phyloP scores from a whole-genome alignment of 2,113 vertebrate genomes.

The Eretmochelys imbricata region DNA sequence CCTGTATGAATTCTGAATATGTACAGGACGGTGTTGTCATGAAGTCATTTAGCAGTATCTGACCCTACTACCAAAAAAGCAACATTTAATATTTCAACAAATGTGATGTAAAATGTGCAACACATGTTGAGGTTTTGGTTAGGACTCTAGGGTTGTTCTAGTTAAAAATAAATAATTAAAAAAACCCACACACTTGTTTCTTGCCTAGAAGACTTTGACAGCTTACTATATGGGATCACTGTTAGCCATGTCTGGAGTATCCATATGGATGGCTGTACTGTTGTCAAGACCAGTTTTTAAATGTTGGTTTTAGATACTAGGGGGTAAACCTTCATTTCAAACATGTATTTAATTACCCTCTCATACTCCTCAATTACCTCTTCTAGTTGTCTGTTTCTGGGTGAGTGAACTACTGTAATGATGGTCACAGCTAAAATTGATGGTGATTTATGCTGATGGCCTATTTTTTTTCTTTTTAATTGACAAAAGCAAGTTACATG shows the following conservation, averaged over 20 bases:
- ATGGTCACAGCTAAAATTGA: conserved; percentile 56
- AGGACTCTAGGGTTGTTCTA: not conserved
- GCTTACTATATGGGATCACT: not conserved
- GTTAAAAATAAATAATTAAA: not conserved
- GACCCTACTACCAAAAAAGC: not conserved
- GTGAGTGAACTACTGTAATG: conserved; percentile 10
- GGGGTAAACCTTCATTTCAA: not conserved
- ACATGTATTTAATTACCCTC: not conserved
- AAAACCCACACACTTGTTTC: not conserved
- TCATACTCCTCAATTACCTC: conserved; percentile 23
- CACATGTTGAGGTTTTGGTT: not conserved
- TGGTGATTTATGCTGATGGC: conserved; percentile 56
- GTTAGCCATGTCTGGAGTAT: not conserved
- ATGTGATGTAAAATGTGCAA: not conserved
- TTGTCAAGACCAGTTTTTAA: not conserved
- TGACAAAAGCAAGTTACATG: conserved; percentile 41
- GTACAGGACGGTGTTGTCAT: not conserved
- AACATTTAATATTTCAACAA: not conserved
- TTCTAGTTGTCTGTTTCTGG: not conserved
- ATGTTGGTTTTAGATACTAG: not conserved
- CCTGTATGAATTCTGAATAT: not conserved
- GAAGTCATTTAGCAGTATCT: not conserved
- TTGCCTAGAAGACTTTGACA: not conserved
- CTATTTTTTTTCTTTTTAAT: conserved; percentile 63
- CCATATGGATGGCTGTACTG: not conserved